Conservation (phyloP, 1,140 invertebrate species). For the Rhagoletis zephyria region DNA sequence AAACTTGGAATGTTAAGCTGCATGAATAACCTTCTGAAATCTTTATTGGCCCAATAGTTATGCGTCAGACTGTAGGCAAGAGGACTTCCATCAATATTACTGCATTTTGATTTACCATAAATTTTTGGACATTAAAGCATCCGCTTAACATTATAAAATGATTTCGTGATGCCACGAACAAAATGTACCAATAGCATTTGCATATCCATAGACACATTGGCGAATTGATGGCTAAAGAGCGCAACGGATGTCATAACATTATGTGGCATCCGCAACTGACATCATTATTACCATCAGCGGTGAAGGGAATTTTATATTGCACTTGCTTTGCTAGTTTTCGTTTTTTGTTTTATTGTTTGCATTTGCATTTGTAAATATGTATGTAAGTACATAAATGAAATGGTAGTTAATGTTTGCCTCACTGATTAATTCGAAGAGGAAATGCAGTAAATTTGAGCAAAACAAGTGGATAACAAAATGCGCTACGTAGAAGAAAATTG, state of each 20-base stretch:
- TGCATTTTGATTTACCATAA: constrained; percentile 16
- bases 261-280: constrained; percentile 22
- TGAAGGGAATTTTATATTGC: neutral
- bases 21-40: neutral
- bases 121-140: constrained; percentile 24
- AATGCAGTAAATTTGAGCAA: constrained; percentile 37
- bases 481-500: neutral
- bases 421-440: constrained; percentile 41
- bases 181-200: constrained; percentile 21
- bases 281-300: neutral
- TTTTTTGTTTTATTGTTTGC: neutral
- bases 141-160: constrained; percentile 27
- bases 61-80: neutral
- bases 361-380: neutral
- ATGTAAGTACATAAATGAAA: neutral
- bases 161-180: constrained; percentile 39
- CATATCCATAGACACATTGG: neutral
- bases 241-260: constrained; percentile 43
- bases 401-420: constrained; percentile 15
- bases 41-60: neutral
- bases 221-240: neutral
- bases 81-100: neutral
- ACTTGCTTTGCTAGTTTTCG: neutral
- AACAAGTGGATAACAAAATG: neutral
- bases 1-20: too few species aligned